Evolutionary conservation across 2,888 invertebrate species (phyloP), one percentile per base, ranked within the genome.

Genomic region (Gasteruption jaculator): DNA sequence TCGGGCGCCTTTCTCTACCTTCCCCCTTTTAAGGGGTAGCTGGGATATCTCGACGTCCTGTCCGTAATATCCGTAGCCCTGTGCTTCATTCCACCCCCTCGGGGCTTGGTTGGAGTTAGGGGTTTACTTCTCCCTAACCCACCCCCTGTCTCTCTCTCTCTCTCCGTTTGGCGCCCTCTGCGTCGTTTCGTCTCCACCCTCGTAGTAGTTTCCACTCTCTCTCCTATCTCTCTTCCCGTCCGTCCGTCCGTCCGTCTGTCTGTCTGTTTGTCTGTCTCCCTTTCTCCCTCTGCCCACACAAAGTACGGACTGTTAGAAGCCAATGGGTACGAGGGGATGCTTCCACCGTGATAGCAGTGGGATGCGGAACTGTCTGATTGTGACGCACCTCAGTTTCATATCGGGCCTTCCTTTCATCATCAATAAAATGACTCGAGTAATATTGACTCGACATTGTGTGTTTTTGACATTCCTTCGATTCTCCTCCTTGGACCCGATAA

Each of bases 21-120:
- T 53, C 54, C 60, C 53, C 54, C 52, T 46, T 41, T 43, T 18
- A 45, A 42, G 41, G 50, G 63, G 54, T 60, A n/a, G n/a, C n/a
- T n/a, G n/a, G 64, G 62, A 68, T 68, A 67, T 68, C 67, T 65
- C 61, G 60, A 57, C 62, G 64, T 67, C 61, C 65, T 65, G 63
- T 65, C 61, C 64, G 64, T 67, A 68, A 68, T 68, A 68, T 67
- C 61, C 63, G 59, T 58, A 54, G 58, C 55, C 54, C 61, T 58
- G 54, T 53, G 52, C 41, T 30, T 48, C 50, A 53, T 51, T 43
- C 46, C 43, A 40, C 43, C 39, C 46, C 43, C 47, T 39, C 51
- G 52, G 52, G 54, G 56, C 51, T 51, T 44, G 51, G n/a, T n/a
- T n/a, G 59, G 63, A 63, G 63, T 64, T 61, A 63, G 63, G 58